Evolutionary conservation across 1,140 invertebrate species (phyloP), one percentile per base, ranked within the genome.

Genomic region (Batillaria attramentaria): DNA sequence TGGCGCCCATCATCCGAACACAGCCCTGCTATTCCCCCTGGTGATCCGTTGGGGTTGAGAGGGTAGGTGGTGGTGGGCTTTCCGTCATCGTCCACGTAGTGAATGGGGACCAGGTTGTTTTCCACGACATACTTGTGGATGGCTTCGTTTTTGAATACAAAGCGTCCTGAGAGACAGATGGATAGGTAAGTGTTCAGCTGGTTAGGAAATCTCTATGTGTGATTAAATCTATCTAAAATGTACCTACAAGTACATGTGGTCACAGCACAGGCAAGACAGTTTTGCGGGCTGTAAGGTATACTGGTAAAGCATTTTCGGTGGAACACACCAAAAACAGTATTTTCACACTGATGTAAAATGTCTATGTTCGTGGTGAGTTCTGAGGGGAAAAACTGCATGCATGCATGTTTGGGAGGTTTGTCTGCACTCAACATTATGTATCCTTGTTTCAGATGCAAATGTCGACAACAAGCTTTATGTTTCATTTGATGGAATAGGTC

Each of bases 21-120:
- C 68, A 99, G 90, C 28, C 95, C 97, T 62, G 97, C 97, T 74
- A 98, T 93, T 33, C 96, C 91, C 72, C 87, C 85, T 31, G 92
- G 89, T 85, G 95, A 96, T 72, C 97, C 97, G 92, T 99, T 99
- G 1, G 97, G 97, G 92, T 99, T 99, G 91, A 97, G 93, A 0
- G 97, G 97, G 92, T 99, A 99, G 0, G 84, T 84, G 90, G 95
- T 94, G 0, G 97, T 98, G 1, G 95, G 93, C 16, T 89, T 81
- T 1, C 95, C 95, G 41, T 92, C 84, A 90, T 98, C 97, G 90
- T 98, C 95, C 0, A 96, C 95, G 89, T 97, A 99, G 68, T 94
- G 93, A 68, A 99, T 89, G 0, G 96, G 93, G 3, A 96, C 88
- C 75, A 96, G 94, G 33, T 94, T 92, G 76, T 93, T 92, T 10